A percentile compares a stretch with the other conserved stretches of the same genome.
Conservation (phyloP, 2,797 vertebrate genomes). For the Poeciliopsis presidionis region DNA sequence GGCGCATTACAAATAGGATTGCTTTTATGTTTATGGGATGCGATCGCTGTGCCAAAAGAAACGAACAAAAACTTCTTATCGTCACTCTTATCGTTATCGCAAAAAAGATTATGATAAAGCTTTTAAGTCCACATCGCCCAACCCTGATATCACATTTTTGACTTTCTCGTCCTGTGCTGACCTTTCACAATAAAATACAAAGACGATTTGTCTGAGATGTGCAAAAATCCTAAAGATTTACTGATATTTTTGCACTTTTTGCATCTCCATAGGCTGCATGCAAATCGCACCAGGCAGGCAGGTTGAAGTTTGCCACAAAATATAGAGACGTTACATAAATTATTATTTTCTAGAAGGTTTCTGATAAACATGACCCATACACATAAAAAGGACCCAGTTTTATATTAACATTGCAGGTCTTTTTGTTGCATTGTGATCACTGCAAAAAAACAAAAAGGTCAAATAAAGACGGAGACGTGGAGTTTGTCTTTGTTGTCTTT, state of each 20-base stretch:
- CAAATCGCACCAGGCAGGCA: not conserved
- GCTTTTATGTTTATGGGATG: too few species aligned
- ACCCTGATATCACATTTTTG: too few species aligned
- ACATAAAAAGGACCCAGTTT: not conserved
- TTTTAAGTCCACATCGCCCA: too few species aligned
- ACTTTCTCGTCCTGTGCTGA: too few species aligned
- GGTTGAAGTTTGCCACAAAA: not conserved
- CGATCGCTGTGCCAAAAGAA: too few species aligned
- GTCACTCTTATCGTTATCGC: too few species aligned
- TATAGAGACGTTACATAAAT: not conserved
- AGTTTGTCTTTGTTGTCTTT: not conserved
- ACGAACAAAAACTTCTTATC: too few species aligned
- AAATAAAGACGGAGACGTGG: not conserved
- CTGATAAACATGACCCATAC: not conserved
- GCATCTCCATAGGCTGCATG: not conserved
- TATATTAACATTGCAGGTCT: not conserved
- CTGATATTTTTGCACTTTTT: not conserved
- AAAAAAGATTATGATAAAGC: too few species aligned
- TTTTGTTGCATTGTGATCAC: not conserved
- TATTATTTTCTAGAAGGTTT: not conserved
- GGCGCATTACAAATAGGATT: too few species aligned
- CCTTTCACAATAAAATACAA: not conserved
- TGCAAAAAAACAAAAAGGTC: not conserved
- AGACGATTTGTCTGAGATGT: too few species aligned
- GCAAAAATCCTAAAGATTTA: not conserved